These are phyloP conservation scores for Myopa testacea DNA, from an alignment of 2,888 invertebrate genomes.

Conservation along the genomic window DNA sequence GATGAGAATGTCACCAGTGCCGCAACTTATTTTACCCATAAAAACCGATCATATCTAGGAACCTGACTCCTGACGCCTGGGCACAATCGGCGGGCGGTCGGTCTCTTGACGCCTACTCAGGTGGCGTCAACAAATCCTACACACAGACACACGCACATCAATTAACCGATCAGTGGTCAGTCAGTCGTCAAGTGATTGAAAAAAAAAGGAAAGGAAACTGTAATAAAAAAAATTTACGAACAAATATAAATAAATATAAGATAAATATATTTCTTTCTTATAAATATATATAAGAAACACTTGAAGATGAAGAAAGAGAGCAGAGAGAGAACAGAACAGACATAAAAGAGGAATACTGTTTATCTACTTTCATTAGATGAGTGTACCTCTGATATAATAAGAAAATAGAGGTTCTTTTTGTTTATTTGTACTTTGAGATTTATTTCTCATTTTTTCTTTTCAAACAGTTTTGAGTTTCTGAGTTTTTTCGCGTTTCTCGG, in stretches of 20 bases:
- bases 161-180: not conserved
- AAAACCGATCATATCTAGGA: not conserved
- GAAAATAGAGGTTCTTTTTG: no score
- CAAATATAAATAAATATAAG: not conserved
- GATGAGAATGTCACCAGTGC: not conserved
- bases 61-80: not conserved
- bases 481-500: no score
- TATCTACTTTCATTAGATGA: no score
- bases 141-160: not conserved
- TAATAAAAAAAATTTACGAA: not conserved
- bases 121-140: not conserved
- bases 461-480: no score
- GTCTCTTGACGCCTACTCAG: not conserved
- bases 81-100: not conserved
- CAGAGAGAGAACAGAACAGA: no score
- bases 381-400: no score
- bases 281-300: no score
- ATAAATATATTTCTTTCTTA: no score
- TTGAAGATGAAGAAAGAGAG: no score
- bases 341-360: not conserved
- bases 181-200: not conserved
- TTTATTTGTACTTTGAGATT: no score
- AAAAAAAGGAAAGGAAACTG: not conserved
- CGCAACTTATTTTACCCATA: not conserved
- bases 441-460: no score